phyloP scores from a whole-genome alignment of 2,797 vertebrate species.

The Poecilia gillii region DNA sequence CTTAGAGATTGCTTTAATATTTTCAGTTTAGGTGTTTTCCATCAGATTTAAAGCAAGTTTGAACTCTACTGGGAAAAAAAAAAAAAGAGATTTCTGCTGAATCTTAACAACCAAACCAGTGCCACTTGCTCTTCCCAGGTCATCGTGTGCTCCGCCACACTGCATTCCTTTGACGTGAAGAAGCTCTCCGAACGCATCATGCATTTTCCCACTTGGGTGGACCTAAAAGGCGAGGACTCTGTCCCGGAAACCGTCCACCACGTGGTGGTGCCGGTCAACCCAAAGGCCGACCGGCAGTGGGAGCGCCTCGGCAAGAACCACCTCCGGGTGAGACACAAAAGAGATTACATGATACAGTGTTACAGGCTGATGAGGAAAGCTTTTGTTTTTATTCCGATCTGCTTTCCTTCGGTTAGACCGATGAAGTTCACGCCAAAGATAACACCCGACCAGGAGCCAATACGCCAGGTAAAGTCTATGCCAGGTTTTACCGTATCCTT shows the following conservation, averaged over 20 bases:
- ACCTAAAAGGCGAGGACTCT: slow-evolving; percentile 98
- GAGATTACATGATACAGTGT: neutral
- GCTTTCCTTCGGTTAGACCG: slow-evolving; percentile 82
- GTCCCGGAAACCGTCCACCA: slow-evolving; percentile 97
- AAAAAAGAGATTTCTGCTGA: neutral
- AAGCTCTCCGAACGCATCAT: slow-evolving; percentile 98
- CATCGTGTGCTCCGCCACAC: slow-evolving; percentile 95
- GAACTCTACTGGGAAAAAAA: neutral
- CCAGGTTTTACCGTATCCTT: neutral
- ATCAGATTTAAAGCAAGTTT: neutral
- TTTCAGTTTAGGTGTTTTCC: neutral
- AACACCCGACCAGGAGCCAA: slow-evolving; percentile 91
- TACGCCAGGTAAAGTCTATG: slow-evolving; percentile 80
- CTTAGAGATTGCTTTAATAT: neutral
- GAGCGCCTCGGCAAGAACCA: slow-evolving; percentile 91
- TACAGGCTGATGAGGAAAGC: neutral
- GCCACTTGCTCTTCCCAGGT: slow-evolving; percentile 79
- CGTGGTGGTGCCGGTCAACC: slow-evolving; percentile 94
- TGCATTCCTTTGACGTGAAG: slow-evolving; percentile 98
- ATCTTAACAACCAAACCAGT: neutral
- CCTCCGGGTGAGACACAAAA: slow-evolving; percentile 80
- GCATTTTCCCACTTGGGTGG: slow-evolving; percentile 99
- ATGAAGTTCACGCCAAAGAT: slow-evolving; percentile 96
- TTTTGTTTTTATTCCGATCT: slow-evolving; percentile 3
- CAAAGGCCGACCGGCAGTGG: slow-evolving; percentile 92